Base-by-base conservation (phyloP, 2,888 invertebrate species). In the Metacarcinus magister region DNA sequence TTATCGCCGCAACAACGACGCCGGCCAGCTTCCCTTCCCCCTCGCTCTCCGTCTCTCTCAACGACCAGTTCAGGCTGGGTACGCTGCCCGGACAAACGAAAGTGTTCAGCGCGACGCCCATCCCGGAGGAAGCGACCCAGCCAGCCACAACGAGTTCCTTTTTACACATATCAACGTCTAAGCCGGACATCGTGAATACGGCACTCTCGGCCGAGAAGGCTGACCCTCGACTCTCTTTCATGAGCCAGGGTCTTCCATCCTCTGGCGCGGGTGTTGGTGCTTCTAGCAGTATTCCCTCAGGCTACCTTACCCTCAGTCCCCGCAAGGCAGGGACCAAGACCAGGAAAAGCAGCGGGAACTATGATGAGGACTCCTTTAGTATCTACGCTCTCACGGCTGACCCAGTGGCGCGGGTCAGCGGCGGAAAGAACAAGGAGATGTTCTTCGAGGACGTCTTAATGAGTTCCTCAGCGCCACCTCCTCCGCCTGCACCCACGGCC, bases 401-500 rank as follows among this genome's bases (percentile, higher is more conserved):
- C 19, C 96, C 96, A 23, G 92, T 94, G 44, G 87, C 95, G 2
- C 82, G 93, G 32, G 93, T 48, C 46, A 93, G 87, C 23, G 67
- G 90, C 28, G 87, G 46, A 16, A 96, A 96, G 48, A 89, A 60
- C n/a, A 95, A 96, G 43, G 96, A 96, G 44, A 94, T 94, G 54
- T 95, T 96, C 48, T 87, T 95, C 39, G 96, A 96, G 92, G 96
- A 96, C 82, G 93, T 96, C 67, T 75, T 96, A 3, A 95, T 92
- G 89, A 94, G 93, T 44, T 95, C 96, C 32, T 94, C 96, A 67
- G 94, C 95, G 16, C 95, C 95, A 46, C 96, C 97, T 54, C 97
- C 97, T 19, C 96, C 96, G 93, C 96, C 96, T 32, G 96, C 97
- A 16, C 97, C 97, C 4, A 96, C 97, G 3, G 93, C 96, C 19